Evolutionary conservation across 2,888 invertebrate genomes (phyloP).

Genomic region (Lycophotia porphyrea): DNA sequence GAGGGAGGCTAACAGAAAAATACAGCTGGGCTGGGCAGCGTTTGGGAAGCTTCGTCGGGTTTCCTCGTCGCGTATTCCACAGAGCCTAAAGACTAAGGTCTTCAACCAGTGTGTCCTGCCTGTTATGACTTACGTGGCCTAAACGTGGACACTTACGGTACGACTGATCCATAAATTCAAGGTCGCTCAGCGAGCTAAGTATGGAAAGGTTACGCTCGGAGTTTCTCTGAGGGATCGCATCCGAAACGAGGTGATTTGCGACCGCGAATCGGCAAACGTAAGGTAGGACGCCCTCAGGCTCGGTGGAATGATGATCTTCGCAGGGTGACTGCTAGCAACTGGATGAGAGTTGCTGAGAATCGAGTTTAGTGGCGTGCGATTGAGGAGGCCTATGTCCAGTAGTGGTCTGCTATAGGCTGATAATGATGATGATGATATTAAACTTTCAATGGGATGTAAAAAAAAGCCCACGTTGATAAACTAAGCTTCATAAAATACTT

Average conservation of each 20-base stretch:
- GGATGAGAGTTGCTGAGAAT: no score
- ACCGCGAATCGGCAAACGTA: no score
- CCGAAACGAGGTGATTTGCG: neutral
- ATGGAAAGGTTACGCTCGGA: neutral
- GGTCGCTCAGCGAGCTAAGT: neutral
- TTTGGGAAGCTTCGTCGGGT: neutral
- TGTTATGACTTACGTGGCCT: neutral
- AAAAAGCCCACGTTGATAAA: neutral
- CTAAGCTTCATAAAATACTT: neutral
- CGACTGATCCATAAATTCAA: neutral
- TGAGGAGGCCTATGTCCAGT: no score
- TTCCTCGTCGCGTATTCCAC: neutral
- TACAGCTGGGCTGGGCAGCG: neutral
- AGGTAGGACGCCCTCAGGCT: no score
- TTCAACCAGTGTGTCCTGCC: neutral
- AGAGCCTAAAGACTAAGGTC: neutral
- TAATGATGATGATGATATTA: no score
- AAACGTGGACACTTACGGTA: neutral
- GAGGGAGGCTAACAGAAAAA: neutral
- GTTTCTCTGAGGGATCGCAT: neutral
- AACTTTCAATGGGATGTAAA: neutral
- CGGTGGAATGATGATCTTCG: no score
- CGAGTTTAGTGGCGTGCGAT: no score
- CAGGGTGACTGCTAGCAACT: no score
- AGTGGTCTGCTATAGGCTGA: no score